These are phyloP conservation scores for Strigamia transsilvanica DNA, from an alignment of 2,888 invertebrate species.

Conservation along the genomic window DNA sequence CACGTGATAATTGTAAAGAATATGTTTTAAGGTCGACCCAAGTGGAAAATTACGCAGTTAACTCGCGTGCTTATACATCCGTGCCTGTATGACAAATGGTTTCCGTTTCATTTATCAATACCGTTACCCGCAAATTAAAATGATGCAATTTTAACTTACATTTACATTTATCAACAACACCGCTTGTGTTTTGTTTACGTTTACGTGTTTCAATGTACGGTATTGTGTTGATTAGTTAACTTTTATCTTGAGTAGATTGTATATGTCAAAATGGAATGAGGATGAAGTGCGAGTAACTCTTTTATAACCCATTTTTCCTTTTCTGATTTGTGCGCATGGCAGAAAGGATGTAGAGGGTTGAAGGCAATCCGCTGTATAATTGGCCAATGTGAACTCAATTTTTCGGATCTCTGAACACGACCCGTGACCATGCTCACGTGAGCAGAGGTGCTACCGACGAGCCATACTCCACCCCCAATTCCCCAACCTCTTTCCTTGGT, in stretches of 20 bases:
- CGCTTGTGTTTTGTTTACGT: too few relatives aligned
- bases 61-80: not conserved
- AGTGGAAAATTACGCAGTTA: constrained; percentile 7
- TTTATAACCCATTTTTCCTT: constrained; percentile 34
- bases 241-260: constrained; percentile 2
- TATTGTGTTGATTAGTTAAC: not conserved
- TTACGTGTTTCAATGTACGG: too few relatives aligned
- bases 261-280: constrained; percentile 2
- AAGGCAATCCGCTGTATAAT: constrained; percentile 38
- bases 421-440: constrained; percentile 29
- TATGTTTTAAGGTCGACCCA: constrained; percentile 22
- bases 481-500: constrained; percentile 22
- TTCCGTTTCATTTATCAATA: not conserved
- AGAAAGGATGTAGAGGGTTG: not conserved
- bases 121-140: not conserved
- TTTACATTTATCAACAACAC: too few relatives aligned
- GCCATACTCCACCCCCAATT: constrained; percentile 1
- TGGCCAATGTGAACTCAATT: constrained; percentile 31
- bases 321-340: constrained; percentile 17
- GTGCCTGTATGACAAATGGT: not conserved
- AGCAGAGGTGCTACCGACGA: constrained; percentile 4
- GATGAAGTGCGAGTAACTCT: constrained; percentile 22
- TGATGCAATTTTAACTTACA: not conserved
- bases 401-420: constrained; percentile 30
- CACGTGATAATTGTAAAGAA: constrained; percentile 27